Evolutionary conservation across 2,888 invertebrate genomes (phyloP), one percentile per base, ranked within the genome.

Genomic region (Mythimna vitellina): DNA sequence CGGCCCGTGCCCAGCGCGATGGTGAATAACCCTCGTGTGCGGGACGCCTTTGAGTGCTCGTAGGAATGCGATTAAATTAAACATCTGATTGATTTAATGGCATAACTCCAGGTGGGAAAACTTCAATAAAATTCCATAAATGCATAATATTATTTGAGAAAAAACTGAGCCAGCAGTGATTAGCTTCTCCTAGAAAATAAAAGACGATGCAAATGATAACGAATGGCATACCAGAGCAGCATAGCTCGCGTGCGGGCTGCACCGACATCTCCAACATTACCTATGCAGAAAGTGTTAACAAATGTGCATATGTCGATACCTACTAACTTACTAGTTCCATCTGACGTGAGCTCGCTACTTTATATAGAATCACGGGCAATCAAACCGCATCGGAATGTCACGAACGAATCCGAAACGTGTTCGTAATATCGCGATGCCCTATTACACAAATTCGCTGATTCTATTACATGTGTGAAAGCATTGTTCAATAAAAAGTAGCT

Each of bases 381-480:
- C 79, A 73, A 62, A 75, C 73, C 67, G 70, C 66, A 69, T 70
- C 62, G 81, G 81, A 79, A 86, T 83, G 79, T 73, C 70, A 76
- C 75, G 76, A 81, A 70, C 71, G 78, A 54, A 86, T 83, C 68
- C 60, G 66, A 86, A 83, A 81, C 81, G 77, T 79, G 84, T 72
- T 66, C 60, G 74, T 60, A 67, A 76, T 65, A 64, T 73, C 68
- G 51, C 68, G 86, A 65, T 49, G 75, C 68, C 80, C 72, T 65
- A 76, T 75, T 70, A 73, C 73, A 73, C 72, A 73, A 64, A 76
- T 85, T 80, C 67, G 74, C 83, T 70, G 80, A 57, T 74, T 74
- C 67, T 80, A 74, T 80, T 74, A 81, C 73, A 61, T 71, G 80
- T 81, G 85, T 86, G 85, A 85, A 86, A 81, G 79, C 68, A 76